Base-by-base conservation (phyloP, 2,888 invertebrate species). In the Saturnia japonica region DNA sequence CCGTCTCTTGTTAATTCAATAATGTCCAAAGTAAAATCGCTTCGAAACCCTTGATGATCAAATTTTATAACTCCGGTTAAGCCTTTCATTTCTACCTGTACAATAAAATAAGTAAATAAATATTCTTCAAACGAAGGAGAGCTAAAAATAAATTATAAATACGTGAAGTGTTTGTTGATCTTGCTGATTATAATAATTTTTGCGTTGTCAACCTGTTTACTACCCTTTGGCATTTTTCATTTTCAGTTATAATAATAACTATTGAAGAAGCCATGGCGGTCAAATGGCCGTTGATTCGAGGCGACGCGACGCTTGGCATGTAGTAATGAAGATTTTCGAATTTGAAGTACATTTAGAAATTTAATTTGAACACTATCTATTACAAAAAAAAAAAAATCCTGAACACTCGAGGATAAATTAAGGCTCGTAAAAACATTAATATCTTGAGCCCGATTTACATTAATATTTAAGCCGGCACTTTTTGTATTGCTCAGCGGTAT, bases 61-160 rank as follows among this genome's bases (percentile, higher is more conserved):
- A 99, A 98, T 91, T 97, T 97, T 82, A 99, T 98, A 72, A 97
- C 96, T 75, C 99, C 99, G 0, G 98, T 98, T 78, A 98, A 93
- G n/a, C 99, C 99, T 80, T 96, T 96, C 96, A 98, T 97, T 94
- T 98, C 97, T 75, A 98, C 97, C 98, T 98, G 89, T 78, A 84
- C 75, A 84, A 85, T 82, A 78, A 85, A 82, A 28, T 14, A 60
- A 60, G n/a, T 60, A 60, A 51, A 7, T 19, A 19, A 19, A 51
- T 60, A 28, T 12, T 60, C 14, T 14, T 6, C 57, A 28, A 28
- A 25, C 25, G 14, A 57, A 60, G 0, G 57, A 4, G 22, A 25
- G 12, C 57, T 57, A 9, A 25, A 25, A 7, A 25, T 22, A 11
- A 22, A 22, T 57, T 57, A 22, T 25, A 22, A n/a, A 1, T 1